Percentiles rank a stretch among this genome's conserved stretches.
Evolutionary conservation across 2,888 invertebrate species (phyloP).

Genomic region (Lamellibrachia satsuma): DNA sequence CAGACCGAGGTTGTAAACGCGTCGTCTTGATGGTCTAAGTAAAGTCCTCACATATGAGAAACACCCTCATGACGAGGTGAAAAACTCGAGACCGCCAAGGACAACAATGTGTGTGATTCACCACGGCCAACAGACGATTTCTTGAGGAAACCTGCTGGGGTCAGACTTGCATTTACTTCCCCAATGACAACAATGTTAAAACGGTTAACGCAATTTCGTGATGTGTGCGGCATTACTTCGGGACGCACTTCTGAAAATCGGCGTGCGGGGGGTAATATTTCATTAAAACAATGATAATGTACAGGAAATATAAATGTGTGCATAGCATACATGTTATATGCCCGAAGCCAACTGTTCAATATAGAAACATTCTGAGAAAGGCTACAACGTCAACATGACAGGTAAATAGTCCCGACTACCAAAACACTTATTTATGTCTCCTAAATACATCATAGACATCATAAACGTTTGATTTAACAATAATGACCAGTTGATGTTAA

Average conservation of each 20-base stretch:
- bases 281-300: neutral
- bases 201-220: neutral
- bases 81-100: neutral
- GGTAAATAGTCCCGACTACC: too few species aligned
- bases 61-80: neutral
- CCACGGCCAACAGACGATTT: neutral
- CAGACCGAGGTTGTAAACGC: neutral
- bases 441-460: too few species aligned
- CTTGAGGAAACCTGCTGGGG: neutral
- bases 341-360: too few species aligned
- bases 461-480: too few species aligned
- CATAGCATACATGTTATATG: too few species aligned
- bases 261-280: neutral
- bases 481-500: too few species aligned
- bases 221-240: neutral
- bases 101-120: neutral
- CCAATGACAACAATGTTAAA: neutral
- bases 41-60: neutral
- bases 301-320: neutral
- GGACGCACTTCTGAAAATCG: neutral
- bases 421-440: too few species aligned
- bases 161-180: neutral
- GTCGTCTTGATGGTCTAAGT: neutral
- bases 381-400: too few species aligned
- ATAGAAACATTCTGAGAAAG: too few species aligned